Evolutionary conservation across 2,113 vertebrate genomes (phyloP).

Genomic region (Camelus bactrianus): DNA sequence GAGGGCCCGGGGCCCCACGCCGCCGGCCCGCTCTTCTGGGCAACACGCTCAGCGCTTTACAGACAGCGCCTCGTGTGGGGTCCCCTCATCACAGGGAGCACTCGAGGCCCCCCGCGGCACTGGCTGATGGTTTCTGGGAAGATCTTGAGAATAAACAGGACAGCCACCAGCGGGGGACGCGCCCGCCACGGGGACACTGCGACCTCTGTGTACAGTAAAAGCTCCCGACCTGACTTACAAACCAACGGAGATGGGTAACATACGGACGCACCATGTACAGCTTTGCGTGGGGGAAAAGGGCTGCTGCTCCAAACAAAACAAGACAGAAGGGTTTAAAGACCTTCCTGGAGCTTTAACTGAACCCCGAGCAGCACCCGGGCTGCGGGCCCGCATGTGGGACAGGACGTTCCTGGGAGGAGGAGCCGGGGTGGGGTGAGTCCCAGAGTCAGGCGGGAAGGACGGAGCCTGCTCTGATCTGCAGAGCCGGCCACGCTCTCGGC

Average conservation of each 20-base stretch:
- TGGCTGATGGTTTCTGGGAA: too few relatives aligned
- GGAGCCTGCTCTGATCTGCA: background rate
- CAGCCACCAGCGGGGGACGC: background rate
- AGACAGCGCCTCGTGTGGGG: too few relatives aligned
- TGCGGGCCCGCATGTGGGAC: too few relatives aligned
- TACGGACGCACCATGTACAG: accelerated
- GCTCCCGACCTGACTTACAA: accelerated
- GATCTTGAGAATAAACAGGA: background rate
- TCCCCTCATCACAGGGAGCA: background rate
- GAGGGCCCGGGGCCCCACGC: too few relatives aligned
- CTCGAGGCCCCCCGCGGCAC: background rate
- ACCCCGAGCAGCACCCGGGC: background rate
- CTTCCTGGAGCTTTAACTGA: background rate
- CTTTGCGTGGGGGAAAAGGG: background rate
- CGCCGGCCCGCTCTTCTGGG: too few relatives aligned
- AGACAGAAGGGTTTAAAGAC: background rate
- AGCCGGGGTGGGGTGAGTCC: too few relatives aligned
- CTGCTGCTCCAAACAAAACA: background rate
- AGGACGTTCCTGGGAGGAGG: too few relatives aligned
- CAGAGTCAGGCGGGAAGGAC: too few relatives aligned
- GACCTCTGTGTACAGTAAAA: accelerated
- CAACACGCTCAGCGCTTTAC: too few relatives aligned
- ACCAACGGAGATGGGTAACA: accelerated
- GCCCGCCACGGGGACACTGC: accelerated
- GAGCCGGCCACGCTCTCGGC: background rate